phyloP scores from a whole-genome alignment of 2,888 invertebrate species.

The Dryadula phaetusa region DNA sequence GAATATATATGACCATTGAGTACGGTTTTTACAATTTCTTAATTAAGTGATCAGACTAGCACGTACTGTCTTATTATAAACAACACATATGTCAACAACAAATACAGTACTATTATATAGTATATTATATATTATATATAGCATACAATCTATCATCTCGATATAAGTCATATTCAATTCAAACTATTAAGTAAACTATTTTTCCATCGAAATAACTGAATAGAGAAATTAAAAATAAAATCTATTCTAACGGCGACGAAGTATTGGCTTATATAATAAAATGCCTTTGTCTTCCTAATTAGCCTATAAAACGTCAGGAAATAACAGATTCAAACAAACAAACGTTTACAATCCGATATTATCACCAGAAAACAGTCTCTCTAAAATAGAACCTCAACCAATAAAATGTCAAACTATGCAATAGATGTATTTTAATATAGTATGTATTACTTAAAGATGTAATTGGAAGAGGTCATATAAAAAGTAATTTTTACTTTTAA shows the following conservation, averaged over 20 bases:
- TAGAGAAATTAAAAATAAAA: too few species aligned
- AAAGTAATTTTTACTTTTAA: slow-evolving; percentile 14
- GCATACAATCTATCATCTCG: too few species aligned
- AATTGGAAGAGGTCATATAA: neutral
- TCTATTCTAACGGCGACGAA: too few species aligned
- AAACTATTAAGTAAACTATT: too few species aligned
- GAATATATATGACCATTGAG: neutral
- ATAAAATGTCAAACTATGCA: neutral
- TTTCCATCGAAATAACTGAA: too few species aligned
- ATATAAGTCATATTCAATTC: too few species aligned
- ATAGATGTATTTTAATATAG: neutral
- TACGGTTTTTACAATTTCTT: neutral
- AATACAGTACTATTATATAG: neutral
- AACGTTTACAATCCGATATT: neutral
- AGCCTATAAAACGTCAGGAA: too few species aligned
- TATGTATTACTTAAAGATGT: neutral
- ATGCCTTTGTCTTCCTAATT: too few species aligned
- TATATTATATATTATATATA: neutral
- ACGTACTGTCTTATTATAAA: neutral
- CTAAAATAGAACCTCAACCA: neutral
- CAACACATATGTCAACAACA: slow-evolving; percentile 3
- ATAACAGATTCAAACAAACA: neutral
- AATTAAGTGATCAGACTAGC: neutral
- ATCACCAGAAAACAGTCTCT: neutral
- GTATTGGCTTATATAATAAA: too few species aligned